Percentiles rank a stretch among this genome's conserved stretches.
Evolutionary conservation across 2,888 invertebrate species (phyloP).

Genomic region (Scaptomyza flava): DNA sequence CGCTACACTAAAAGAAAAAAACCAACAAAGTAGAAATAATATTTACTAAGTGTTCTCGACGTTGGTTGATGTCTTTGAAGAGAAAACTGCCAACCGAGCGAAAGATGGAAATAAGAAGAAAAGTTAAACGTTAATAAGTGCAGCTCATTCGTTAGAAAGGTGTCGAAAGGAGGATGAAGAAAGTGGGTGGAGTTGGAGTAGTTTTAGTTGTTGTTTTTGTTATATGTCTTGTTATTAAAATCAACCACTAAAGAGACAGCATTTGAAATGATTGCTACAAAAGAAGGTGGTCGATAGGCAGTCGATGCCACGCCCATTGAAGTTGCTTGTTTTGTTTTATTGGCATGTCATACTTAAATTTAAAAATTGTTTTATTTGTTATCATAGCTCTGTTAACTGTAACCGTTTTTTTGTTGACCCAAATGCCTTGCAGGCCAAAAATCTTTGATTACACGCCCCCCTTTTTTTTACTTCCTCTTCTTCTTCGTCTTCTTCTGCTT

Average conservation of each 20-base stretch:
- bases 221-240: neutral
- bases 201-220: neutral
- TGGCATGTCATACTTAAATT: slow-evolving; percentile 30
- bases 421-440: slow-evolving; percentile 50
- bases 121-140: slow-evolving; percentile 4
- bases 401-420: slow-evolving; percentile 34
- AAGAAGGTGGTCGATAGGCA: neutral
- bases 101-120: slow-evolving; percentile 10
- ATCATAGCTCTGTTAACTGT: slow-evolving; percentile 19
- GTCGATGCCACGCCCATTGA: slow-evolving; percentile 21
- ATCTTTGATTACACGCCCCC: slow-evolving; percentile 37
- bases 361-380: slow-evolving; percentile 10
- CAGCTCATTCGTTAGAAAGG: neutral
- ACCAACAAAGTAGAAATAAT: slow-evolving; percentile 10
- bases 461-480: slow-evolving; percentile 5
- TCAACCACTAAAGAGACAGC: neutral
- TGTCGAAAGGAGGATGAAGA: neutral
- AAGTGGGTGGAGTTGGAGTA: neutral
- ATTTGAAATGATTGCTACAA: slow-evolving; percentile 3
- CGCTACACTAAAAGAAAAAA: neutral
- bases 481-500: slow-evolving; percentile 6
- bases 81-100: slow-evolving; percentile 13
- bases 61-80: neutral
- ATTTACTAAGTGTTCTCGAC: slow-evolving; percentile 2
- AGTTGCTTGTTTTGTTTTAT: slow-evolving; percentile 10